These are phyloP conservation scores for Latrodectus geometricus DNA, from an alignment of 1,140 invertebrate genomes.

Conservation along the genomic window DNA sequence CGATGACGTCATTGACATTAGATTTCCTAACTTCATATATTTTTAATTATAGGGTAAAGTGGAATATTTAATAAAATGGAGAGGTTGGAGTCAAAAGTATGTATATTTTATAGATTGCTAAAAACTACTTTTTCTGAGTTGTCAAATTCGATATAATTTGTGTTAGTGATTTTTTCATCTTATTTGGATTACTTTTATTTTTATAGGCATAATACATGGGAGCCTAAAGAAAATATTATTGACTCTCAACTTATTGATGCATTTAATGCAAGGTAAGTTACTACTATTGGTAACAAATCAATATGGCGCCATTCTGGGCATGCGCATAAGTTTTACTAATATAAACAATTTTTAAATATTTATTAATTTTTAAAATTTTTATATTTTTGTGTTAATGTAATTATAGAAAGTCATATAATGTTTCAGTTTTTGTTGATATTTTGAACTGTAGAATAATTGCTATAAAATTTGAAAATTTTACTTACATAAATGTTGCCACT, in stretches of 20 bases:
- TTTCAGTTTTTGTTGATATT: no score
- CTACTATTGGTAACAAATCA: conserved; percentile 13
- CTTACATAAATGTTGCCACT: no score
- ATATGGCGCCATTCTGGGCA: conserved; percentile 36
- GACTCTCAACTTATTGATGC: conserved; percentile 89
- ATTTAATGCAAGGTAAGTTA: conserved; percentile 79
- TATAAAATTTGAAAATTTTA: no score
- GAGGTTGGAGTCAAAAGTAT: conserved; percentile 83
- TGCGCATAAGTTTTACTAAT: conserved; percentile 9
- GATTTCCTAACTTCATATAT: conserved; percentile 15
- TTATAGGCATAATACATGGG: conserved; percentile 92
- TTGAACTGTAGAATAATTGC: no score
- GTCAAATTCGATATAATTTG: background rate
- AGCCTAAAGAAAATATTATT: conserved; percentile 96
- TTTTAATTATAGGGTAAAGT: conserved; percentile 81
- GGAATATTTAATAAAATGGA: conserved; percentile 97
- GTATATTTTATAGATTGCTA: conserved; percentile 19
- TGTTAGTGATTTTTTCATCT: background rate
- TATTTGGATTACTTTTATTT: conserved; percentile 28
- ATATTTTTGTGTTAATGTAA: no score
- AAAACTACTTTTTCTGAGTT: conserved; percentile 17
- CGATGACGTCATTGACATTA: background rate
- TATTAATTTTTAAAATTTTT: no score
- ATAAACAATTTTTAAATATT: background rate
- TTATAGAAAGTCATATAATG: no score